A percentile compares a stretch with the other conserved stretches of the same genome.
Evolutionary conservation across 1,140 invertebrate genomes (phyloP).

Genomic region (Drosophila virilis): DNA sequence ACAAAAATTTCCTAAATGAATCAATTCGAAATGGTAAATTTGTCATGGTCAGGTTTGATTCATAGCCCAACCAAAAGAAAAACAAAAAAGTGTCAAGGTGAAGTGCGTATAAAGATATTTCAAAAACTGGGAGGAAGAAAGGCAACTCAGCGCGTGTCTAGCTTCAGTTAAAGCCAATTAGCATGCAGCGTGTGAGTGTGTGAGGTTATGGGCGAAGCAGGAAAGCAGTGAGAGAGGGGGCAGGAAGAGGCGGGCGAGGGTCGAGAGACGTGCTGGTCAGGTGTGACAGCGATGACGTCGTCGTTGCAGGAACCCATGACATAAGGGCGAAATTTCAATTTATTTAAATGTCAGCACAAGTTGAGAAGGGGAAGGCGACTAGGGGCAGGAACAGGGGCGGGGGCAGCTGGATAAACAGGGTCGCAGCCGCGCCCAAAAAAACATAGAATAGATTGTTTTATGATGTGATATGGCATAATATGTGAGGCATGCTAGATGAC

Average conservation of each 20-base stretch:
- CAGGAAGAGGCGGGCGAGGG: neutral
- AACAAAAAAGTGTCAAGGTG: constrained; percentile 69
- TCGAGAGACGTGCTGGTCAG: constrained; percentile 27
- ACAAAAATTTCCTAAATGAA: constrained; percentile 21
- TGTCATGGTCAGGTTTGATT: constrained; percentile 28
- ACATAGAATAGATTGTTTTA: neutral
- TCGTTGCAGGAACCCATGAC: constrained; percentile 54
- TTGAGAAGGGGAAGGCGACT: neutral
- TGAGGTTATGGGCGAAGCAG: neutral
- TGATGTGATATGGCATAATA: constrained; percentile 10
- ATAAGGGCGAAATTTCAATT: constrained; percentile 74
- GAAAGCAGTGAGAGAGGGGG: neutral
- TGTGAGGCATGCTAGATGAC: constrained; percentile 21
- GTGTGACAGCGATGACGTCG: constrained; percentile 75
- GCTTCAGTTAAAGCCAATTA: constrained; percentile 61
- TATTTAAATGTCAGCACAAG: constrained; percentile 70
- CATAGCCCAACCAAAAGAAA: neutral
- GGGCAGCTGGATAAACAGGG: constrained; percentile 16
- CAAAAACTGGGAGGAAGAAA: constrained; percentile 8
- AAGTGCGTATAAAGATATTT: constrained; percentile 51
- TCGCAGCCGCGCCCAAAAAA: constrained; percentile 54
- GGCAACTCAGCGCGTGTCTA: constrained; percentile 39
- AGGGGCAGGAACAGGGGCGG: neutral
- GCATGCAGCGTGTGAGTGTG: constrained; percentile 61
- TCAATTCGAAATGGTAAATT: constrained; percentile 43